A percentile compares a stretch with the other conserved stretches of the same genome.
phyloP scores from a whole-genome alignment of 2,797 vertebrate species.

The Gallinago solitaria region DNA sequence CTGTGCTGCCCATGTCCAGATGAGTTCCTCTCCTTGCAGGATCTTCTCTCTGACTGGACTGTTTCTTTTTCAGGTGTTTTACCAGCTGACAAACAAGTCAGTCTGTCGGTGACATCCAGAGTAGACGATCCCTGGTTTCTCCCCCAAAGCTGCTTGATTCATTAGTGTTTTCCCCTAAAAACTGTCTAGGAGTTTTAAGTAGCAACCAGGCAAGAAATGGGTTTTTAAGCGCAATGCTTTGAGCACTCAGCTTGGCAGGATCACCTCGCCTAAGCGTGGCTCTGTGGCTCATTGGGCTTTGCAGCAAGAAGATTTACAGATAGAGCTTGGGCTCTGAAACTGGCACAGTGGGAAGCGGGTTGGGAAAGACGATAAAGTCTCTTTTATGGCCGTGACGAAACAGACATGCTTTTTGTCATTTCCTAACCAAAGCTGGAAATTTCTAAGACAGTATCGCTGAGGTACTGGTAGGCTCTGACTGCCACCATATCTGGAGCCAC shows the following conservation, averaged over 20 bases:
- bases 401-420: not conserved
- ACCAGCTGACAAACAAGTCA: not conserved
- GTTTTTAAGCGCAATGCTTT: not conserved
- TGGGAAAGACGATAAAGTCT: not conserved
- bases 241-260: not conserved
- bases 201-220: not conserved
- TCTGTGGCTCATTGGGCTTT: not conserved
- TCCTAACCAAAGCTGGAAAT: not conserved
- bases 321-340: not conserved
- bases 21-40: not conserved
- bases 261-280: not conserved
- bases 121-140: not conserved
- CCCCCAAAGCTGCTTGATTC: not conserved
- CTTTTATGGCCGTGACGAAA: not conserved
- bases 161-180: not conserved
- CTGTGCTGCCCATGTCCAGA: not conserved
- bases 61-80: not conserved
- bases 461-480: not conserved
- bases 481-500: rapidly evolving
- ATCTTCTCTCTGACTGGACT: not conserved
- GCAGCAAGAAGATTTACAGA: not conserved
- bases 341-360: not conserved
- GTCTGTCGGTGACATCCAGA: not conserved
- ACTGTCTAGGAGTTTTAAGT: not conserved
- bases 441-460: not conserved